These are phyloP conservation scores for Tinea trinotella DNA, from an alignment of 2,888 invertebrate species.

Conservation along the genomic window DNA sequence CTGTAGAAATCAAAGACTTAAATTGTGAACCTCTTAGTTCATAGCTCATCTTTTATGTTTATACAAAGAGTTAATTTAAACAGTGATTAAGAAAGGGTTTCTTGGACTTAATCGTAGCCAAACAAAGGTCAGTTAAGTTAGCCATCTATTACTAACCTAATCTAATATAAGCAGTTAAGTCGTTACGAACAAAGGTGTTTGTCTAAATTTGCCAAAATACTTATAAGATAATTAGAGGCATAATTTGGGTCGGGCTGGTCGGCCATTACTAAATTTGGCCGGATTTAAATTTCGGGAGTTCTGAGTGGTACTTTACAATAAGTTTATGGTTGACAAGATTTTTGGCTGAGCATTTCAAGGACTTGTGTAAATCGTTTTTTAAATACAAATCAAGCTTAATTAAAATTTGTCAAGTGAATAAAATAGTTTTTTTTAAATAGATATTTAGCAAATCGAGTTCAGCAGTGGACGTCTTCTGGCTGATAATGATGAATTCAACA, in stretches of 20 bases:
- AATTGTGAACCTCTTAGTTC: too few species aligned
- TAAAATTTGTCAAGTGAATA: too few species aligned
- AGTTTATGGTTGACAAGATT: background rate
- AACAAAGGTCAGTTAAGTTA: background rate
- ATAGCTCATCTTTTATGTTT: too few species aligned
- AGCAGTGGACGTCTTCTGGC: too few species aligned
- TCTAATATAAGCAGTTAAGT: background rate
- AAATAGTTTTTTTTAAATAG: too few species aligned
- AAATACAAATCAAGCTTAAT: too few species aligned
- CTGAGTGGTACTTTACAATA: background rate
- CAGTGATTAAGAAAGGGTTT: background rate
- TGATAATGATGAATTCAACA: too few species aligned
- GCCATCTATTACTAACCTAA: background rate
- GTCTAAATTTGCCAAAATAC: slow-evolving; percentile 6
- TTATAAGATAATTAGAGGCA: slow-evolving; percentile 10
- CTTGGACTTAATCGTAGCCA: background rate
- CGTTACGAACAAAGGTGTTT: background rate
- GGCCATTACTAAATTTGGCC: background rate
- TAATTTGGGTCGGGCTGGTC: background rate
- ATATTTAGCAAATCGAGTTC: too few species aligned
- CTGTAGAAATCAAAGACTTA: too few species aligned
- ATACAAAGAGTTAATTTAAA: background rate
- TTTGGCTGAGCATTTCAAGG: too few species aligned
- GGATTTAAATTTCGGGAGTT: background rate
- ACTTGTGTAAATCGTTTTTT: too few species aligned